Base-by-base conservation (phyloP, 2,888 invertebrate species). In the Bellardia bayeri region DNA sequence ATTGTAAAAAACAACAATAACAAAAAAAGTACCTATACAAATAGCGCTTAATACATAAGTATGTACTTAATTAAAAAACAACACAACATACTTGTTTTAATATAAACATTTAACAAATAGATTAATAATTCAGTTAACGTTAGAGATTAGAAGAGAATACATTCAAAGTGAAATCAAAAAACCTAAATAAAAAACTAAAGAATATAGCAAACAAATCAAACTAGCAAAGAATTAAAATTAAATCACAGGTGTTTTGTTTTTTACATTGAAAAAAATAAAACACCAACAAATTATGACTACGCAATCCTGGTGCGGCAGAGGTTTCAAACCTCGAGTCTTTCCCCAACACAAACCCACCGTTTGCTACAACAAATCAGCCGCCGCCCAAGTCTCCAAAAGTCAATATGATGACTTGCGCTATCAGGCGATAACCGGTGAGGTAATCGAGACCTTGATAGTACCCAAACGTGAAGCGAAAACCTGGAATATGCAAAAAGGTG, bases 401-500 rank as follows among this genome's bases (percentile, higher is more conserved):
- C 90, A 91, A 49, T 94, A 94, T 86, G 93, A 94, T 89, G 87
- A 91, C n/a, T 92, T 91, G 68, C 91, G 94, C 2, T 91, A 90
- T 75, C 85, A 90, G 16, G 92, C 94, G 0, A 83, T 93, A 45
- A 80, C 90, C 8, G 94, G 94, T 1, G 89, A 91, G 0, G 11
- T 92, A 14, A 85, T 93, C 0, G 88, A 93, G 49, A 91, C 90
- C 0, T 16, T 94, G 45, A 90, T 92, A 9, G 92, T 94, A 13
- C 94, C 94, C 2, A 93, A 93, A 87, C 92, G 92, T 66, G 90
- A 92, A 64, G 94, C 94, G 0, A 91, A 91, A 88, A 93, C 94
- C 9, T 94, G 94, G 94, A 92, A 91, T 14, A 91, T 94, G 91
- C 90, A 91, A 72, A 84, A 89, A 45, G 94, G 93, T 8, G 94